Percentiles rank a stretch among this genome's conserved stretches.
These are phyloP conservation scores for Sylvietta virens DNA, from an alignment of 2,113 vertebrate genomes.

Conservation along the genomic window DNA sequence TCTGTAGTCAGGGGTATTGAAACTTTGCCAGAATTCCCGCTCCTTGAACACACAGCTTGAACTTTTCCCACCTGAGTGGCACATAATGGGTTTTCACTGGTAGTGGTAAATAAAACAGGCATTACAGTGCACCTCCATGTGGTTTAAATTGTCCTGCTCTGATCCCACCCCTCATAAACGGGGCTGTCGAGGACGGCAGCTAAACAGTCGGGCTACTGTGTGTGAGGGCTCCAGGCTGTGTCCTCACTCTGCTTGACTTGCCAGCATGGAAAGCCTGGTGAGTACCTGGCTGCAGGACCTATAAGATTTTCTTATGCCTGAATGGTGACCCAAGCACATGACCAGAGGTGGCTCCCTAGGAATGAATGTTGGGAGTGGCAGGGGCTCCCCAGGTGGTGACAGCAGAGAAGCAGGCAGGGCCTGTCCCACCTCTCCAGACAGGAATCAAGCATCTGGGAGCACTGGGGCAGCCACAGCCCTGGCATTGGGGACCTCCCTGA, in stretches of 20 bases:
- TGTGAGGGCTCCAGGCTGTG: background rate
- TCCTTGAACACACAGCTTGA: background rate
- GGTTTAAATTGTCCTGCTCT: background rate
- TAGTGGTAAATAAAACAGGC: background rate
- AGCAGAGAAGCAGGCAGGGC: too few relatives aligned
- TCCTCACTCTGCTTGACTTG: background rate
- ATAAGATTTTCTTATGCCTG: background rate
- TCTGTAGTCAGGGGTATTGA: background rate
- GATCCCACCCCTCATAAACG: background rate
- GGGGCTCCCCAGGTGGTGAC: accelerated
- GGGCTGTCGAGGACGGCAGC: background rate
- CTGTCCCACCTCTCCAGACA: too few relatives aligned
- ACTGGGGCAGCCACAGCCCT: background rate
- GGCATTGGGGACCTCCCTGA: accelerated
- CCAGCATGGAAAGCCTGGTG: background rate
- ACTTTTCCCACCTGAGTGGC: background rate
- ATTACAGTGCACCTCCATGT: background rate
- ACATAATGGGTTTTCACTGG: background rate
- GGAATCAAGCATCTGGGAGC: accelerated
- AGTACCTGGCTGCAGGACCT: background rate
- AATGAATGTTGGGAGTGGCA: accelerated
- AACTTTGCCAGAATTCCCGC: background rate
- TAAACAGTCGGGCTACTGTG: background rate
- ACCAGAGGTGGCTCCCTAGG: background rate
- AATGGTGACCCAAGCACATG: background rate